phyloP scores from a whole-genome alignment of 2,113 vertebrate species.

The Lepisosteus oculatus region DNA sequence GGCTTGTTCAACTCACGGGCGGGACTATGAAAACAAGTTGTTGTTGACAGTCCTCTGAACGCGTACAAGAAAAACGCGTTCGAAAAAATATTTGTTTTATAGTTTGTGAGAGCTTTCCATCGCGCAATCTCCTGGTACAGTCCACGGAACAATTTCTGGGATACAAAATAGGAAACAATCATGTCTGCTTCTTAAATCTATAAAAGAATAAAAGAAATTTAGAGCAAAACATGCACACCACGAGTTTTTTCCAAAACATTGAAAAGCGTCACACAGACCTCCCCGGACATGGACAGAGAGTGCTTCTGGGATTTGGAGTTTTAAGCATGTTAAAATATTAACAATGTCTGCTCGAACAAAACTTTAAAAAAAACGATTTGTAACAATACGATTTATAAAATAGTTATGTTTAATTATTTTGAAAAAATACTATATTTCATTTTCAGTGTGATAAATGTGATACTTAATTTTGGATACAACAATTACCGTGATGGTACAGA shows the following conservation, averaged over 20 bases:
- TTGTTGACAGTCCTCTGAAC: constrained; percentile 52
- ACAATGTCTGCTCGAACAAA: background rate
- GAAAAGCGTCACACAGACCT: background rate
- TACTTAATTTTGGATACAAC: background rate
- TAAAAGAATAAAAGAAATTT: background rate
- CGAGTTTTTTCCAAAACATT: background rate
- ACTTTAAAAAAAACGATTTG: background rate
- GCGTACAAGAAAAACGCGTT: background rate
- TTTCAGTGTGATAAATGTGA: background rate
- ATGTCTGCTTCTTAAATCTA: background rate
- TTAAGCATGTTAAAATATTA: background rate
- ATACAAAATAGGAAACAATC: background rate
- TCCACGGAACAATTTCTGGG: constrained; percentile 5
- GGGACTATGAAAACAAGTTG: constrained; percentile 17
- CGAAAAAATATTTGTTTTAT: background rate
- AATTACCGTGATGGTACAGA: background rate
- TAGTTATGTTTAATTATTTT: background rate
- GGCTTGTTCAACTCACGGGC: constrained; percentile 24
- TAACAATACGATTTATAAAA: background rate
- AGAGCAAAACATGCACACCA: constrained; percentile 1
- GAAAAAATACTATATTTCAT: background rate
- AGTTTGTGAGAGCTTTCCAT: background rate
- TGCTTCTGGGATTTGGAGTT: constrained; percentile 10
- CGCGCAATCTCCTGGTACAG: background rate
- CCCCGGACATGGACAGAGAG: background rate